Conservation (phyloP, 2,797 vertebrate genomes). For the Chelmon rostratus region DNA sequence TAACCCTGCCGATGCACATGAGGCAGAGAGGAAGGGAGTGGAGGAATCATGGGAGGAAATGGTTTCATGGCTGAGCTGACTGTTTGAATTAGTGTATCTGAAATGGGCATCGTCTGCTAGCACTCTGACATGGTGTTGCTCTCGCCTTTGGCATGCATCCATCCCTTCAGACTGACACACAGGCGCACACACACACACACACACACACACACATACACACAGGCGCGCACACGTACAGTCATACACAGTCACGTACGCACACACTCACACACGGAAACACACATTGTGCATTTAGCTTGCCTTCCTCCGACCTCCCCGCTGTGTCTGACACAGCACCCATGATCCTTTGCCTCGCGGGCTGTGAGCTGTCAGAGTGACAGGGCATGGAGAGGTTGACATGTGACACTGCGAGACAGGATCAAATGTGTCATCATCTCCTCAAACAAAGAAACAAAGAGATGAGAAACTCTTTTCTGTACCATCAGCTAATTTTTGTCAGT, state of each 20-base stretch:
- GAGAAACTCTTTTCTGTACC: constrained; percentile 62
- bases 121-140: constrained; percentile 89
- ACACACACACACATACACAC: constrained; percentile 24
- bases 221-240: constrained; percentile 25
- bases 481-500: constrained; percentile 56
- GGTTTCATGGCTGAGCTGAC: constrained; percentile 87
- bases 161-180: constrained; percentile 76
- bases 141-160: constrained; percentile 82
- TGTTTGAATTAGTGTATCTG: constrained; percentile 85
- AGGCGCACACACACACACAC: constrained; percentile 35
- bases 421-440: constrained; percentile 84
- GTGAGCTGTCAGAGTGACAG: constrained; percentile 84
- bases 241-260: constrained; percentile 15
- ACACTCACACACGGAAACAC: constrained; percentile 50
- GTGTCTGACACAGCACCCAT: constrained; percentile 82
- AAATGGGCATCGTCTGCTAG: constrained; percentile 88
- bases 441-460: constrained; percentile 80
- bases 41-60: constrained; percentile 81
- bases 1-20: constrained; percentile 38
- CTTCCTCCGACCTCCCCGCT: constrained; percentile 74
- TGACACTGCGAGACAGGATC: constrained; percentile 81
- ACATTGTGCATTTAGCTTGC: constrained; percentile 70
- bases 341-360: constrained; percentile 83
- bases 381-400: constrained; percentile 81
- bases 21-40: constrained; percentile 61